phyloP scores from a whole-genome alignment of 2,113 vertebrate species.

The Lepus timidus region DNA sequence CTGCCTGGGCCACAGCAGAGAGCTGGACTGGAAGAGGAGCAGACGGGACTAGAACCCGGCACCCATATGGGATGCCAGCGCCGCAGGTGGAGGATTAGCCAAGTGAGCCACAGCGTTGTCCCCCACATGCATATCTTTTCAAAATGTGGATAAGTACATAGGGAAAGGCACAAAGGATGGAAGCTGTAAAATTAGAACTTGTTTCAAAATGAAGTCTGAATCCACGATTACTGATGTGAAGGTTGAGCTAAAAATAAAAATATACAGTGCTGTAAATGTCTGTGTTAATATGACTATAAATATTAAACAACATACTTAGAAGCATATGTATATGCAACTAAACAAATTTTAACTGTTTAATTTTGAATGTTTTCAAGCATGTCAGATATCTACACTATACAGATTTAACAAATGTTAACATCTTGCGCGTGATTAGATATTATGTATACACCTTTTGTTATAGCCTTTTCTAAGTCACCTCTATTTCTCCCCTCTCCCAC shows the following conservation, averaged over 20 bases:
- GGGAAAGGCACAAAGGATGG: background rate
- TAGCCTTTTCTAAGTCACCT: background rate
- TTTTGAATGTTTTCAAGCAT: background rate
- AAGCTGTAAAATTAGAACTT: background rate
- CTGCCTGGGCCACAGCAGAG: too few species aligned
- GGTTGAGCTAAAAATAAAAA: background rate
- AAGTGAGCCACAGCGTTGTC: too few species aligned
- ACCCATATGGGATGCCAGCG: too few species aligned
- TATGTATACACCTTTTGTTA: background rate
- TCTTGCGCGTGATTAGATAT: background rate
- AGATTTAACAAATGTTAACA: conserved; percentile 4
- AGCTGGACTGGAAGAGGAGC: too few species aligned
- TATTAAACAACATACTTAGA: background rate
- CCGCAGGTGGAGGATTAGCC: too few species aligned
- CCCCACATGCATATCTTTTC: background rate
- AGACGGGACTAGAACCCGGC: too few species aligned
- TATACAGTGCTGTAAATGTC: background rate
- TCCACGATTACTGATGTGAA: background rate
- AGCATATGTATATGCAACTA: background rate
- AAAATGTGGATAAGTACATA: background rate
- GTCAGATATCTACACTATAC: background rate
- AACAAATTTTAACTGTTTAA: background rate
- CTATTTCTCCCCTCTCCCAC: background rate
- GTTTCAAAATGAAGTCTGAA: background rate
- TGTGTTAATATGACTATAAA: background rate